Conservation (phyloP, 2,113 vertebrate genomes). For the Forbesichthys papilliferus region DNA sequence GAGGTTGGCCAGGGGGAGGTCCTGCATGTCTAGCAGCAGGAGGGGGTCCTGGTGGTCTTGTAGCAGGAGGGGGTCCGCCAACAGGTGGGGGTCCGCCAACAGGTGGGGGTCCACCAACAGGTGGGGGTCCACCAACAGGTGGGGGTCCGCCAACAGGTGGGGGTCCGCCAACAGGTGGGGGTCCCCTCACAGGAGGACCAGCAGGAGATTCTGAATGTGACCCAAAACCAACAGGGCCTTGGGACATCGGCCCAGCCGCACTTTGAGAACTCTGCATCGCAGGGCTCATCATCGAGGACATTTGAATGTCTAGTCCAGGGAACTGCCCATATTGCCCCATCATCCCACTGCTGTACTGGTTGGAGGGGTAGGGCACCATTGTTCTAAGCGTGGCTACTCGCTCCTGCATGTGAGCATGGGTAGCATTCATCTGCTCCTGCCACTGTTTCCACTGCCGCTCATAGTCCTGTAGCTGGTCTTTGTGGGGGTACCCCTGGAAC, state of each 20-base stretch:
- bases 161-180: slow-evolving; percentile 64
- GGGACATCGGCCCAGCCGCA: slow-evolving; percentile 35
- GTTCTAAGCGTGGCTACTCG: slow-evolving; percentile 84
- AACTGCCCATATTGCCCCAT: slow-evolving; percentile 83
- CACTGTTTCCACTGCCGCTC: slow-evolving; percentile 96
- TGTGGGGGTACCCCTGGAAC: slow-evolving; percentile 92
- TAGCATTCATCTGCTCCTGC: slow-evolving; percentile 96
- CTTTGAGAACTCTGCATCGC: slow-evolving; percentile 55
- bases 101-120: too few relatives aligned
- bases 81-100: neutral
- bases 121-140: neutral
- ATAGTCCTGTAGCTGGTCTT: slow-evolving; percentile 94
- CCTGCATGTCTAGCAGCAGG: slow-evolving; percentile 38
- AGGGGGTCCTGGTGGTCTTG: slow-evolving; percentile 69
- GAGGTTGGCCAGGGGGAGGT: slow-evolving; percentile 47
- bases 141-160: too few relatives aligned
- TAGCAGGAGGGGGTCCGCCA: neutral
- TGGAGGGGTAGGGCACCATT: slow-evolving; percentile 81
- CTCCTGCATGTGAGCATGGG: slow-evolving; percentile 88
- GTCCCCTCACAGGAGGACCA: slow-evolving; percentile 55
- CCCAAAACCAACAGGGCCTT: slow-evolving; percentile 48
- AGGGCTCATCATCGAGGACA: slow-evolving; percentile 55
- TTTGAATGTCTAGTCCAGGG: slow-evolving; percentile 59
- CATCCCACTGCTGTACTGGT: slow-evolving; percentile 78
- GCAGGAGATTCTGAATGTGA: slow-evolving; percentile 39